These are phyloP conservation scores for Bradypodion pumilum DNA, from an alignment of 2,797 vertebrate species.

Conservation along the genomic window DNA sequence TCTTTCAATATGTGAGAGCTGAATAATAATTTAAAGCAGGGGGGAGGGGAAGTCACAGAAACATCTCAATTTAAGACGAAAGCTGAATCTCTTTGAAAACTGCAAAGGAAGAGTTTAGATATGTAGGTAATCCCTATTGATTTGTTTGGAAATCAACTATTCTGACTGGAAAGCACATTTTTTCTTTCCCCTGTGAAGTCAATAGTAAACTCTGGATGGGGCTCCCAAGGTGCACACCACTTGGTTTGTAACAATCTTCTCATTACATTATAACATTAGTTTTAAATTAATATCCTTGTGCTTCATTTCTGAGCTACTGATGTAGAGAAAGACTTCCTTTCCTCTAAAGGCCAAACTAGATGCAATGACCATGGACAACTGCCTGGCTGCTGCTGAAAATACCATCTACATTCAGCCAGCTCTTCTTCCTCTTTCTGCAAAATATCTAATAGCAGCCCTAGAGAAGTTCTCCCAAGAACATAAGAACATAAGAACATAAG, in stretches of 20 bases:
- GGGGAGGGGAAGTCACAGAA: neutral
- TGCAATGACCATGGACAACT: neutral
- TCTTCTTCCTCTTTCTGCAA: neutral
- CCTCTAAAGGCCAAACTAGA: neutral
- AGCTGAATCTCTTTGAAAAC: slow-evolving; percentile 26
- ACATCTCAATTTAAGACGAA: slow-evolving; percentile 40
- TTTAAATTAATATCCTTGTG: neutral
- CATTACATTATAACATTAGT: neutral
- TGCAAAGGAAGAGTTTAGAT: slow-evolving; percentile 33
- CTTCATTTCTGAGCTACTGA: neutral
- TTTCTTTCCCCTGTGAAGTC: slow-evolving; percentile 43
- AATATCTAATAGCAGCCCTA: neutral
- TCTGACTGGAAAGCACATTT: slow-evolving; percentile 27
- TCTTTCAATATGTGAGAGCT: neutral
- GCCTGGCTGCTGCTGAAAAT: neutral
- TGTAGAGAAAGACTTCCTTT: neutral
- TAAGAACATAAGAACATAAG: no score
- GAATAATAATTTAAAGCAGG: neutral
- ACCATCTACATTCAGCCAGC: neutral
- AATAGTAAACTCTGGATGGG: slow-evolving; percentile 31
- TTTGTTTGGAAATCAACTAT: slow-evolving; percentile 24
- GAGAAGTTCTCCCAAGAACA: no score
- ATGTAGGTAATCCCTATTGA: slow-evolving; percentile 30
- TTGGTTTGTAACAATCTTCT: neutral
- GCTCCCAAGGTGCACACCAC: neutral